Evolutionary conservation across 2,797 vertebrate genomes (phyloP), one percentile per base, ranked within the genome.

Genomic region (Acanthurus leucopareius): DNA sequence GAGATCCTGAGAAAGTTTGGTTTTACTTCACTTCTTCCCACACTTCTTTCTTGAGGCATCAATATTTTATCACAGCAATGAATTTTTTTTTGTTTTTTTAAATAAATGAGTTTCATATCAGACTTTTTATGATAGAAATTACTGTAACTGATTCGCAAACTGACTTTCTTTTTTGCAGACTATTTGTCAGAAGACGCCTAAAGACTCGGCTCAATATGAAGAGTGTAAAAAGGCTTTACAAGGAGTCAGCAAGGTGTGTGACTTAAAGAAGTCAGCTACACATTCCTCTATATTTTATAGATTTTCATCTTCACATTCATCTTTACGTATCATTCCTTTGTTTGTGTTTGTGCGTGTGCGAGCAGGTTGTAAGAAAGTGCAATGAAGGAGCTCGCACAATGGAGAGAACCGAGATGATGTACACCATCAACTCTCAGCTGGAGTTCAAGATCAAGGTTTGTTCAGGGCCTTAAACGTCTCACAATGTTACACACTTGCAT

Each of bases 361-460:
- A 19, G 20, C 84, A 99, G 98, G 93, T 99, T 84, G 98, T 99
- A 17, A 95, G 97, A 11, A 95, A 97, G 44, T 99, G 98, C 79
- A 99, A 99, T 1, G 98, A 99, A 92, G 98, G 98, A 0, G 97
- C 98, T 71, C 96, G 97, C 53, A 98, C 93, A 13, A 99, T 99
- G 98, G 98, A 99, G 79, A 95, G 97, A 86, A 99, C 97, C 0
- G 98, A 99, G 87, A 98, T 99, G 98, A 98, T 99, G 97, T 99
- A 98, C 83, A 99, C 97, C 0, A 98, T 99, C 28, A 99, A 98
- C 92, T 98, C 97, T 56, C 98, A 99, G 84, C 93, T 99, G 94
- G 97, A 98, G 70, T 99, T 99, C 89, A 99, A 97, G 91, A 99
- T 99, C 84, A 99, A 99, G 98, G 98, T 99, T 95, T 9, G 76